Base-by-base conservation (phyloP, 1,140 invertebrate genomes). In the Nautilus pompilius region DNA sequence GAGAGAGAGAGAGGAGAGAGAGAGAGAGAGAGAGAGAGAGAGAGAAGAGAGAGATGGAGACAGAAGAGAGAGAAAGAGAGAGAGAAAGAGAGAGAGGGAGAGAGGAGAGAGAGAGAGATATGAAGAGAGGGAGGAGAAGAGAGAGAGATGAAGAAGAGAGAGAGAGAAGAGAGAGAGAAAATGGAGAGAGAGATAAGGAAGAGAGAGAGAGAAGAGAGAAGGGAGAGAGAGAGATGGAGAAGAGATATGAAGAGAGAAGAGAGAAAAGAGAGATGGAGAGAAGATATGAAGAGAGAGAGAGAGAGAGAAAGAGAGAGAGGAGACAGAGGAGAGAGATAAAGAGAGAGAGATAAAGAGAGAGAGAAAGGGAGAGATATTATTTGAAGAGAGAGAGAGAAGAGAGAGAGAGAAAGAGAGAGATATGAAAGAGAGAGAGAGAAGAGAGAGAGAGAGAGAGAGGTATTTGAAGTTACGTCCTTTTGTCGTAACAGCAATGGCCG, bases 291-390 rank as follows among this genome's bases (percentile, higher is more conserved):
- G 22, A 5, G 17, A 10, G 51, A 17, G 17, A n/a, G 13, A 30
- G 51, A 5, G 13, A 4, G 26, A 4, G 29, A 58, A 34, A 58
- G 53, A 30, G 32, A 60, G 62, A 59, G 22, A 59, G 55, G 29
- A 33, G n/a, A 36, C n/a, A 30, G 32, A 55, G n/a, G 55, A 22
- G 6, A 28, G 56, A 45, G 55, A 36, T n/a, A 59, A 55, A 29
- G 34, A 60, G 55, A 26, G 62, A 63, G 34, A 36, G 62, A 63
- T 33, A 46, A 24, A 59, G 61, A 60, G 54, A 28, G 32, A 60
- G 41, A 8, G 61, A 63, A 33, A 59, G 24, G 17, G 3, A 63
- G 26, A 60, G 28, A 34, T 13, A 22, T 41, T 48, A n/a, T n/a
- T n/a, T n/a, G n/a, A n/a, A n/a, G n/a, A n/a, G n/a, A n/a, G n/a